phyloP scores from a whole-genome alignment of 1,140 invertebrate genomes.

The Drosophila ercepeae region DNA sequence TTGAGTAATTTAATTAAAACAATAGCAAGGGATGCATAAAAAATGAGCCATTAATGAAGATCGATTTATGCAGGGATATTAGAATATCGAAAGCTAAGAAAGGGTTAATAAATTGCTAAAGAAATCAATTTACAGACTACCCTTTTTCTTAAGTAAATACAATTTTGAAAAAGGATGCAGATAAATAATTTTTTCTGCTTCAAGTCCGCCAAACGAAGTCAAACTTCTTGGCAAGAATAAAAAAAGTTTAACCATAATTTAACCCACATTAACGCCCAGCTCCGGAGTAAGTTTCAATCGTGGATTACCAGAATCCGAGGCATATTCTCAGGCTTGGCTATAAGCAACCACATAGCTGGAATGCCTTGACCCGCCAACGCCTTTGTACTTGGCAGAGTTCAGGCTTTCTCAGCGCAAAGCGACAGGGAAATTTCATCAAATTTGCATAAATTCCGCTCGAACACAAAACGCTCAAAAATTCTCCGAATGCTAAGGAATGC shows the following conservation, averaged over 20 bases:
- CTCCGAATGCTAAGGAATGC: conserved; percentile 56
- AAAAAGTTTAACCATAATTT: conserved; percentile 12
- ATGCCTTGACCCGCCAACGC: conserved; percentile 56
- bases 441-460: conserved; percentile 77
- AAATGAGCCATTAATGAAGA: conserved; percentile 8
- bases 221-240: conserved; percentile 1
- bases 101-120: no score
- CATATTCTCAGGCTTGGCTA: conserved; percentile 46
- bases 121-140: neutral
- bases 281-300: conserved; percentile 13
- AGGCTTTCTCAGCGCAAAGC: conserved; percentile 3
- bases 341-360: conserved; percentile 47
- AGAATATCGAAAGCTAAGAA: no score
- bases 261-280: conserved; percentile 17
- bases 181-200: neutral
- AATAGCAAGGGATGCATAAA: conserved; percentile 1
- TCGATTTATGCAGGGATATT: no score
- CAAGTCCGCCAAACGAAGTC: neutral
- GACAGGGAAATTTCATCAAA: conserved; percentile 59
- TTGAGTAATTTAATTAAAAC: conserved; percentile 34
- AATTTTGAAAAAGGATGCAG: conserved; percentile 10
- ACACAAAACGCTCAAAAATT: conserved; percentile 69
- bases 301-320: conserved; percentile 38
- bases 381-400: neutral
- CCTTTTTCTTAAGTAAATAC: conserved; percentile 1